Percentiles rank a stretch among this genome's conserved stretches.
phyloP scores from a whole-genome alignment of 2,113 vertebrate genomes.

The Ceyx cyanopectus region DNA sequence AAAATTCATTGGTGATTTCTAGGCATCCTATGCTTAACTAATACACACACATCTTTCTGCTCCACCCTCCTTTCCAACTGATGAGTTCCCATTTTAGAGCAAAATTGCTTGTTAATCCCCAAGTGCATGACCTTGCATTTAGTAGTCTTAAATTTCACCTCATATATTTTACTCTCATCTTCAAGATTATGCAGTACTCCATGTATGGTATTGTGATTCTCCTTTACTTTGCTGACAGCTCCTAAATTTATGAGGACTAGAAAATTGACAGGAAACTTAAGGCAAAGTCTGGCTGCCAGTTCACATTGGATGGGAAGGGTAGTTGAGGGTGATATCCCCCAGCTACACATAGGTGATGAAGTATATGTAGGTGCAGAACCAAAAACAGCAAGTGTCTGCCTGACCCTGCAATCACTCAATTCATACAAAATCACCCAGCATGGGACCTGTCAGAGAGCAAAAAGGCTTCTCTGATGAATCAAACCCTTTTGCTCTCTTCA shows the following conservation, averaged over 20 bases:
- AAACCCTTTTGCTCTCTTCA: neutral
- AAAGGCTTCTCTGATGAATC: neutral
- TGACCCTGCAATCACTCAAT: neutral
- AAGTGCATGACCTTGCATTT: conserved; percentile 75
- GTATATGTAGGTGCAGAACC: neutral
- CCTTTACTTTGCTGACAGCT: conserved; percentile 69
- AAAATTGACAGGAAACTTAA: conserved; percentile 54
- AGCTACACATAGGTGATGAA: accelerated
- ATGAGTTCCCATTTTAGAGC: conserved; percentile 71
- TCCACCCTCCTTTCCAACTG: conserved; percentile 54
- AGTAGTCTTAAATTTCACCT: conserved; percentile 74
- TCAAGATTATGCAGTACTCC: conserved; percentile 68
- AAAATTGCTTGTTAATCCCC: conserved; percentile 72
- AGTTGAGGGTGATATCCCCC: neutral
- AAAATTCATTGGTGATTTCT: neutral
- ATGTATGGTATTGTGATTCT: conserved; percentile 70
- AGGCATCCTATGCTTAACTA: conserved; percentile 49
- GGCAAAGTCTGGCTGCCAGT: neutral
- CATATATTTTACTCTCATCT: conserved; percentile 69
- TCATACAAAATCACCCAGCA: neutral
- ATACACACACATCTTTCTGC: conserved; percentile 49
- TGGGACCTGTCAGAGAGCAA: neutral
- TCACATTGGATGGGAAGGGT: neutral
- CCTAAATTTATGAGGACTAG: conserved; percentile 60
- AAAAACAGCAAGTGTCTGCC: accelerated